A percentile compares a stretch with the other conserved stretches of the same genome.
Conservation (phyloP, 2,797 vertebrate genomes). For the Lepus oiostolus region DNA sequence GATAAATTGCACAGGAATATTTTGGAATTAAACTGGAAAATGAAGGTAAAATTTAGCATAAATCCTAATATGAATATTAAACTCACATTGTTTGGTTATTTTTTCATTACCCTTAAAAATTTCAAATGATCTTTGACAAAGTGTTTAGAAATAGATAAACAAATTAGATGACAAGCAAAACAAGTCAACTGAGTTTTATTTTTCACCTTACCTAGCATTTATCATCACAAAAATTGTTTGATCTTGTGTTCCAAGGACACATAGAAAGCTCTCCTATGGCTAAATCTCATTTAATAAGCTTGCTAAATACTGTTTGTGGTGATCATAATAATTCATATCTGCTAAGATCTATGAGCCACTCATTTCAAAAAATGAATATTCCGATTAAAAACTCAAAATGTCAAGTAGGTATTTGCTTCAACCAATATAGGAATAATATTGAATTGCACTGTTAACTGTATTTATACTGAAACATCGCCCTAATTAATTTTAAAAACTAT, state of each 20-base stretch:
- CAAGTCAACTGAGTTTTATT: neutral
- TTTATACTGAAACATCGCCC: neutral
- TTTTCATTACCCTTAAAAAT: neutral
- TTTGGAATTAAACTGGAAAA: neutral
- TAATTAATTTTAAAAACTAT: neutral
- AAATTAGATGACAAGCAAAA: neutral
- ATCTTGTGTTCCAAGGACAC: neutral
- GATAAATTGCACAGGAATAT: neutral
- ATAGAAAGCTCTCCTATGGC: neutral
- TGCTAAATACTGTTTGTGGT: neutral
- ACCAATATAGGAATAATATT: neutral
- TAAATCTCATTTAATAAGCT: neutral
- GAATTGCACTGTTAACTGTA: neutral
- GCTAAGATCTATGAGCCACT: neutral
- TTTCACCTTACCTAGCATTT: neutral
- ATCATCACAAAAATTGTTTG: neutral
- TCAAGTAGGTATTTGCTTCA: neutral
- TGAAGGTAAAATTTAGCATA: neutral
- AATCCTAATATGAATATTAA: neutral
- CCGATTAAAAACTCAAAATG: neutral
- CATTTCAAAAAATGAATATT: neutral
- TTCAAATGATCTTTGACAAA: neutral
- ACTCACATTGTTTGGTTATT: neutral
- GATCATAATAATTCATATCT: neutral
- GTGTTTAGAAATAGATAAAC: neutral